Percentiles rank a stretch among this genome's conserved stretches.
Conservation (phyloP, 2,797 vertebrate species). For the Diglossa cyanea region DNA sequence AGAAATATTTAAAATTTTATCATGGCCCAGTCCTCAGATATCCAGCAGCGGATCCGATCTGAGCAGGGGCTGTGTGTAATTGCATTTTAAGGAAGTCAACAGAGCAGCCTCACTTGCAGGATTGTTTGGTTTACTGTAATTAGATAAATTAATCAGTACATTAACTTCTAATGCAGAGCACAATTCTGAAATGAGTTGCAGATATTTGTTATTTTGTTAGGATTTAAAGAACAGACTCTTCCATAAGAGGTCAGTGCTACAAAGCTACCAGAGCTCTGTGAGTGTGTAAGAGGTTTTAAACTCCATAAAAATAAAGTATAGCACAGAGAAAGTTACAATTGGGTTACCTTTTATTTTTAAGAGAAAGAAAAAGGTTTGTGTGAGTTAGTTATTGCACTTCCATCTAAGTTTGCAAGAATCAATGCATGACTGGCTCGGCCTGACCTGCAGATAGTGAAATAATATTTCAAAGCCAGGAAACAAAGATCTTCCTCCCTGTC, state of each 20-base stretch:
- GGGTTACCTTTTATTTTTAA: background rate
- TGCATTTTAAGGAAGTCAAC: slow-evolving; percentile 32
- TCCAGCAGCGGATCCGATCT: background rate
- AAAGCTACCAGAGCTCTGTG: background rate
- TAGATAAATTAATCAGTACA: slow-evolving; percentile 80
- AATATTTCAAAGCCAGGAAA: background rate
- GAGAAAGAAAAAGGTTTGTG: background rate
- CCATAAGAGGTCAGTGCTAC: background rate
- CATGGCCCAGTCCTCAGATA: background rate
- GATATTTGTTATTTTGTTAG: background rate
- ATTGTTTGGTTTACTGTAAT: slow-evolving; percentile 77
- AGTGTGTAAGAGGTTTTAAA: background rate
- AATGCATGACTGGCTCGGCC: background rate
- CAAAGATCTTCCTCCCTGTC: background rate
- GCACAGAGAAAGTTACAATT: background rate
- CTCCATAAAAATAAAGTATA: background rate
- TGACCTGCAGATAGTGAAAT: background rate
- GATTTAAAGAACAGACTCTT: background rate
- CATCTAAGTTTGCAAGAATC: background rate
- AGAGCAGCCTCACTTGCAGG: slow-evolving; percentile 37
- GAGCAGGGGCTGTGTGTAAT: background rate
- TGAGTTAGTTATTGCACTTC: background rate
- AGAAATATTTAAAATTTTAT: slow-evolving; percentile 5
- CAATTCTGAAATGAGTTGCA: slow-evolving; percentile 24
- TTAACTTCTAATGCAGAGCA: slow-evolving; percentile 71